These are phyloP conservation scores for Pollenia labialis DNA, from an alignment of 2,888 invertebrate species.

Conservation along the genomic window DNA sequence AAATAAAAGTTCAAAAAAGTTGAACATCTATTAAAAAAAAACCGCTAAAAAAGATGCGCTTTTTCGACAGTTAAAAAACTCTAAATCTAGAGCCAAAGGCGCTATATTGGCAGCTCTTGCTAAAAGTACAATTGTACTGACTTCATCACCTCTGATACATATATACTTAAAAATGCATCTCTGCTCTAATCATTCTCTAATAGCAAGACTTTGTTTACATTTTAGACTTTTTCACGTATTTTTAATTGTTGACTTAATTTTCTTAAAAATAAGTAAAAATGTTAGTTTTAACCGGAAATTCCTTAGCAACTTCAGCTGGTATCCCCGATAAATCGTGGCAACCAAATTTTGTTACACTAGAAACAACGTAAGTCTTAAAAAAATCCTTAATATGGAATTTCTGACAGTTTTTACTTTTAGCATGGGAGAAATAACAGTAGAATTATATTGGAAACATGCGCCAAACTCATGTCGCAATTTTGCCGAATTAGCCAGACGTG, in stretches of 20 bases:
- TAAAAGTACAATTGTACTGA: too few relatives aligned
- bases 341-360: constrained; percentile 91
- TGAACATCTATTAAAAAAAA: too few relatives aligned
- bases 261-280: constrained; percentile 62
- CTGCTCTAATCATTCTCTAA: neutral
- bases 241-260: neutral
- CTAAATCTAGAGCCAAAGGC: too few relatives aligned
- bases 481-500: constrained; percentile 95
- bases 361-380: constrained; percentile 90
- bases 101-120: too few relatives aligned
- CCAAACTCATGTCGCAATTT: constrained; percentile 99
- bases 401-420: constrained; percentile 83
- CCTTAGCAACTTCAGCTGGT: constrained; percentile 84
- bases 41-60: too few relatives aligned
- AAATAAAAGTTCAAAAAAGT: too few relatives aligned
- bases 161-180: neutral
- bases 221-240: neutral
- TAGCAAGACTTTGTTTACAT: constrained; percentile 37
- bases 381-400: neutral
- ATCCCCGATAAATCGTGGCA: constrained; percentile 96
- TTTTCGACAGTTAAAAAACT: too few relatives aligned
- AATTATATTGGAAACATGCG: constrained; percentile 99
- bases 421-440: constrained; percentile 96
- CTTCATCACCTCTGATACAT: neutral
- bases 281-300: constrained; percentile 75